Evolutionary conservation across 2,797 vertebrate genomes (phyloP).

Genomic region (Synaphobranchus kaupii): DNA sequence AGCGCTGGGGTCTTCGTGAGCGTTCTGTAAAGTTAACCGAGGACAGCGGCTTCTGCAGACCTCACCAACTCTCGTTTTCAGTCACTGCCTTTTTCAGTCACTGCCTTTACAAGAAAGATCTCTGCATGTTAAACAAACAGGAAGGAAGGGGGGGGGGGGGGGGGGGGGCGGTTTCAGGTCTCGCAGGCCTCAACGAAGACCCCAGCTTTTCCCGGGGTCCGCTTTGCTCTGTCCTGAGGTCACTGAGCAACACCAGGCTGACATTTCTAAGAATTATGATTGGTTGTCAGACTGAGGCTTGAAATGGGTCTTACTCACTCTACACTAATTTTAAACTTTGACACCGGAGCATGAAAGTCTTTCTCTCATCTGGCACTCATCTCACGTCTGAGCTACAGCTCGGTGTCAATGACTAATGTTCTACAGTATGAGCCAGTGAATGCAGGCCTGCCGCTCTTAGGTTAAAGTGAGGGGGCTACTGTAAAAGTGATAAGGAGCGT

Average conservation of each 20-base stretch:
- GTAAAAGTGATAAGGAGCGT: too few relatives aligned
- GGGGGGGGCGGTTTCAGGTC: background rate
- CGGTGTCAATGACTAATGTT: background rate
- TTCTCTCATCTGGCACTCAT: too few relatives aligned
- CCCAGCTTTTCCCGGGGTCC: background rate
- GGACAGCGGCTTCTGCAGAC: background rate
- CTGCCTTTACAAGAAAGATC: constrained; percentile 2
- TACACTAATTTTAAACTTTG: background rate
- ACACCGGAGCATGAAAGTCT: too few relatives aligned
- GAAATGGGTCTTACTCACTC: background rate
- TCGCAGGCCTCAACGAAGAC: background rate
- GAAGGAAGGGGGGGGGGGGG: background rate
- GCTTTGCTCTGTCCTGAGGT: background rate
- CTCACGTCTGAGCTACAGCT: too few relatives aligned
- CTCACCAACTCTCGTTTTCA: background rate
- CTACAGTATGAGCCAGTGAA: too few relatives aligned
- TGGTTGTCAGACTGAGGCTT: background rate
- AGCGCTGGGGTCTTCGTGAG: background rate
- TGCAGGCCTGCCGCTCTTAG: background rate
- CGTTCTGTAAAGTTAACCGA: background rate
- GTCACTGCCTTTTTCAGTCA: background rate
- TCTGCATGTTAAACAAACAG: too few relatives aligned
- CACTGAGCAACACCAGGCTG: background rate
- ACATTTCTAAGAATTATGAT: constrained; percentile 17
- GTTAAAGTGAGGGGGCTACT: too few relatives aligned